Percentiles rank a stretch among this genome's conserved stretches.
These are phyloP conservation scores for Acanthurus tractus DNA, from an alignment of 2,797 vertebrate genomes.

Conservation along the genomic window DNA sequence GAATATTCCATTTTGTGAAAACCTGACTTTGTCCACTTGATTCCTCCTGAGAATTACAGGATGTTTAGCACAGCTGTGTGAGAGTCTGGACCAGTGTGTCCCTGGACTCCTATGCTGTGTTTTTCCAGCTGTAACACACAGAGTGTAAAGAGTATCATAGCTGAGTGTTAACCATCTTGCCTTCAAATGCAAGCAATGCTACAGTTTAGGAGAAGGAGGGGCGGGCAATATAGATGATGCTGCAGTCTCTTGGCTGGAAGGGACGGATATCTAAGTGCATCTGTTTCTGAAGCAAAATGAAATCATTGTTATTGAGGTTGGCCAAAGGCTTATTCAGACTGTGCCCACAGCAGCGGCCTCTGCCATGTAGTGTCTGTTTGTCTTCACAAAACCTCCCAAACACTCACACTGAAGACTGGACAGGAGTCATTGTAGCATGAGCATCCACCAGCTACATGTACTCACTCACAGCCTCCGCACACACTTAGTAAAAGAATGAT, in stretches of 20 bases:
- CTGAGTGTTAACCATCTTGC: constrained; percentile 45
- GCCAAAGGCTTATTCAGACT: constrained; percentile 13
- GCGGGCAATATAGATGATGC: constrained; percentile 27
- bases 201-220: constrained; percentile 18
- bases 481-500: constrained; percentile 50
- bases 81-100: constrained; percentile 57
- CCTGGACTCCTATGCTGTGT: constrained; percentile 42
- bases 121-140: constrained; percentile 72
- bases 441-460: constrained; percentile 41
- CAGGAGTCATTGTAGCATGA: constrained; percentile 34
- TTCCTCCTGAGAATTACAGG: constrained; percentile 55
- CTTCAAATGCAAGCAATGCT: constrained; percentile 52
- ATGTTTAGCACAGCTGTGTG: constrained; percentile 69
- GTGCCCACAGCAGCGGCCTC: constrained; percentile 34
- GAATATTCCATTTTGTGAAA: constrained; percentile 62
- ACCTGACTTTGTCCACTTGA: constrained; percentile 46
- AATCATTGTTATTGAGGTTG: constrained; percentile 24
- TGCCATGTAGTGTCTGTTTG: constrained; percentile 20
- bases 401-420: constrained; percentile 25
- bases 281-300: constrained; percentile 29
- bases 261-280: constrained; percentile 2
- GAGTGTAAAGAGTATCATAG: constrained; percentile 53
- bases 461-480: constrained; percentile 34
- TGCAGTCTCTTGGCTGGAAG: constrained; percentile 23
- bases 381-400: constrained; percentile 18